Conservation (phyloP, 2,113 vertebrate species). For the Prinia subflava region DNA sequence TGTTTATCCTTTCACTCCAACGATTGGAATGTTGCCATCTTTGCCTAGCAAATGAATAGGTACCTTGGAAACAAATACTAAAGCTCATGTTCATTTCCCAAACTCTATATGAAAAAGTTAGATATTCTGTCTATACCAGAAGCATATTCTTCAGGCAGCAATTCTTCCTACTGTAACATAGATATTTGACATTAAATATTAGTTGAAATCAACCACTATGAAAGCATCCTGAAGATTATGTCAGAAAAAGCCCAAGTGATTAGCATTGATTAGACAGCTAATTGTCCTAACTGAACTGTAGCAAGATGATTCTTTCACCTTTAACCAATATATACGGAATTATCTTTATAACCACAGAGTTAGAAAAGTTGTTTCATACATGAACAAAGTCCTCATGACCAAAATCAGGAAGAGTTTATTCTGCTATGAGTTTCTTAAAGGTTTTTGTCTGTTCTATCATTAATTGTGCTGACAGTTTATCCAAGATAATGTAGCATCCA, state of each 20-base stretch:
- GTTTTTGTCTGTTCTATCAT: not conserved
- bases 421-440: not conserved
- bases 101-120: not conserved
- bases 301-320: not conserved
- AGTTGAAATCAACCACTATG: not conserved
- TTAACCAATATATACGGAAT: not conserved
- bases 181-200: not conserved
- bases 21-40: not conserved
- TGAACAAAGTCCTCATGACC: not conserved
- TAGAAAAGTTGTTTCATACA: not conserved
- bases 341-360: not conserved
- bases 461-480: not conserved
- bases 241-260: not conserved
- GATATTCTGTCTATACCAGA: not conserved
- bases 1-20: not conserved
- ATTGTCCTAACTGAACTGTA: not conserved
- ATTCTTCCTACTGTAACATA: not conserved
- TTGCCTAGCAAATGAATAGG: not conserved
- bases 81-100: not conserved
- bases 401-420: not conserved
- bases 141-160: not conserved
- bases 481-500: not conserved
- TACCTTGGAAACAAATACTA: not conserved
- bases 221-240: not conserved
- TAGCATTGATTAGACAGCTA: not conserved